Percentiles rank a stretch among this genome's conserved stretches.
Conservation (phyloP, 2,888 invertebrate genomes). For the Pheosia tremula region DNA sequence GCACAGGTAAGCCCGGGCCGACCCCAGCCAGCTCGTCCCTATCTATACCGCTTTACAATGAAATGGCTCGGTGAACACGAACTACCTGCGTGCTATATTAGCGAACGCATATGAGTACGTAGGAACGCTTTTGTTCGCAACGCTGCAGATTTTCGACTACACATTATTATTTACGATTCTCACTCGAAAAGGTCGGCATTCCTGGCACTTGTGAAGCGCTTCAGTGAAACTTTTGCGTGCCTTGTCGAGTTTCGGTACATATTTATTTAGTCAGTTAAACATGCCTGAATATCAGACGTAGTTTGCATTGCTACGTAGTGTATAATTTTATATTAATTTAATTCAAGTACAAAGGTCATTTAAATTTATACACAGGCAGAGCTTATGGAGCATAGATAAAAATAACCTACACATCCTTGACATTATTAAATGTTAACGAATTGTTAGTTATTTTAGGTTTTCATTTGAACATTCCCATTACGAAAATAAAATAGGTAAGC, state of each 20-base stretch:
- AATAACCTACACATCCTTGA: not conserved
- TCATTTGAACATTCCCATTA: too few relatives aligned
- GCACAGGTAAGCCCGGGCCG: conserved; percentile 79
- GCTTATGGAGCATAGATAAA: conserved; percentile 5
- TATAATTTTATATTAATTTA: conserved; percentile 50
- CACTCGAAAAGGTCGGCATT: conserved; percentile 43
- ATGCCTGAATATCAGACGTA: conserved; percentile 48
- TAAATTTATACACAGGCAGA: conserved; percentile 45
- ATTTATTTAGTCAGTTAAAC: conserved; percentile 51
- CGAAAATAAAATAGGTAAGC: too few relatives aligned
- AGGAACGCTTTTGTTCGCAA: conserved; percentile 41
- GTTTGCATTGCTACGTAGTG: conserved; percentile 47
- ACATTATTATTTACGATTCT: conserved; percentile 20
- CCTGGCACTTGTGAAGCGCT: conserved; percentile 41
- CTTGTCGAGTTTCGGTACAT: conserved; percentile 41
- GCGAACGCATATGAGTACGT: conserved; percentile 51
- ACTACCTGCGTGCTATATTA: conserved; percentile 72
- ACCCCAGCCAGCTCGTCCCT: conserved; percentile 66
- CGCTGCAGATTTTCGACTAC: conserved; percentile 25
- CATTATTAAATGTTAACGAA: too few relatives aligned
- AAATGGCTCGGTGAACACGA: conserved; percentile 70
- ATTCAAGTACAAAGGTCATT: conserved; percentile 28
- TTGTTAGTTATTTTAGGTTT: too few relatives aligned
- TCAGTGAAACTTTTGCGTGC: conserved; percentile 49
- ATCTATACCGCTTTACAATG: conserved; percentile 76